Conservation (phyloP, 2,888 invertebrate genomes). For the Timema podura region DNA sequence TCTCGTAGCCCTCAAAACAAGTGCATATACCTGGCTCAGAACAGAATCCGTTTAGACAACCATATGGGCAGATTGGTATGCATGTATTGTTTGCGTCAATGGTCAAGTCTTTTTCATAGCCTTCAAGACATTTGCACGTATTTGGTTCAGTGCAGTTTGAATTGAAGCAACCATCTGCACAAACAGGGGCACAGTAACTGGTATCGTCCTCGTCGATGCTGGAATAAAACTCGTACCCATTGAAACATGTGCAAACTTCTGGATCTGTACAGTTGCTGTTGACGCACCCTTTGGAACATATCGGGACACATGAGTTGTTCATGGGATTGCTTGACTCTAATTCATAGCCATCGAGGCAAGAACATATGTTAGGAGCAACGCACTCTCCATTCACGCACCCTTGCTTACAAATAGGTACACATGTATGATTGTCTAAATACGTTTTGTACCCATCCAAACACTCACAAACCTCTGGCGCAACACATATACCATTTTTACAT, state of each 20-base stretch:
- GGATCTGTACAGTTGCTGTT: slow-evolving; percentile 52
- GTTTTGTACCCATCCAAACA: too few relatives aligned
- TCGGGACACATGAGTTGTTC: slow-evolving; percentile 38
- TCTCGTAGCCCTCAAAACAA: slow-evolving; percentile 45
- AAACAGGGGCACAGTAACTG: slow-evolving; percentile 26
- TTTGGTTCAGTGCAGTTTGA: slow-evolving; percentile 45
- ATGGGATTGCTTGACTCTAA: slow-evolving; percentile 40
- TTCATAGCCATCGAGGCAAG: slow-evolving; percentile 44
- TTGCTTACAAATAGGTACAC: slow-evolving; percentile 36
- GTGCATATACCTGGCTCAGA: slow-evolving; percentile 24
- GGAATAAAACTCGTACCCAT: slow-evolving; percentile 40
- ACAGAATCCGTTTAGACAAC: slow-evolving; percentile 39
- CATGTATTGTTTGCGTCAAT: slow-evolving; percentile 39
- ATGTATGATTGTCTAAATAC: slow-evolving; percentile 13
- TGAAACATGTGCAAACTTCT: slow-evolving; percentile 53
- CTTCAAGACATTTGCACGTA: slow-evolving; percentile 45
- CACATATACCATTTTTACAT: too few relatives aligned
- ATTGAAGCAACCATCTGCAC: slow-evolving; percentile 40
- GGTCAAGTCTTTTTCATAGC: slow-evolving; percentile 43
- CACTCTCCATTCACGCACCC: slow-evolving; percentile 39
- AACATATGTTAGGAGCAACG: slow-evolving; percentile 22
- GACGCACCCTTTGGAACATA: slow-evolving; percentile 36
- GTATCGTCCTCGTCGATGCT: slow-evolving; percentile 30
- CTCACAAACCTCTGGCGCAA: neutral
- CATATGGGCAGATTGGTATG: slow-evolving; percentile 43